Base-by-base conservation (phyloP, 2,113 vertebrate genomes). In the Triplophysa siluroides region DNA sequence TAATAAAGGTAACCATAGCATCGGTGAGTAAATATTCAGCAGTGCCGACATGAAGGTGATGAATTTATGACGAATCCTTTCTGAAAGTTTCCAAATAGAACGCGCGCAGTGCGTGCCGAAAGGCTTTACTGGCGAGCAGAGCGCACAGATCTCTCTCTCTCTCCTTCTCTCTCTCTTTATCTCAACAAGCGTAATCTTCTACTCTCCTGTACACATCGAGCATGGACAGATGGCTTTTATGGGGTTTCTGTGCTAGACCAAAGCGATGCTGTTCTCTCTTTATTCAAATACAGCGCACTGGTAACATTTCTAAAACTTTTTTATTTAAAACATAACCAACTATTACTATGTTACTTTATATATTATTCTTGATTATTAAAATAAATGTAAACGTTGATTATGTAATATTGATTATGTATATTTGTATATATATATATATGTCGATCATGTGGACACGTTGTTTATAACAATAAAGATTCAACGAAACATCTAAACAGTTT, bases 1-100 rank as follows among this genome's bases (percentile, higher is more conserved):
- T 96, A 96, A 95, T 92, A 94, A 94, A 94, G 94, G 95, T 95
- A 96, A 98, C 96, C 97, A 98, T 97, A 97, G 96, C 97, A 97
- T 97, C 95, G 94, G 95, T 92, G 90, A 93, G 91, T 90, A 90
- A 91, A 93, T 93, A 94, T 96, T 93, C 96, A 95, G 93, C 92
- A 93, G 91, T 94, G 94, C 91, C 95, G 96, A 96, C 97, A 98
- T 98, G 94, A 96, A 98, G 95, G 94, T 95, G 94, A 94, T 93
- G 93, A 93, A 92, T 90, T 90, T 86, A 86, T 89, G 89, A 90
- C 90, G 93, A 91, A 91, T 89, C 86, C 82, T 93, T 89, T 75
- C 90, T 91, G 94, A 96, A 92, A 91, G 87, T 96, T 95, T 93
- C 94, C 92, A 93, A 91, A 93, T 91, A 67, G 88, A 89, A 79